phyloP scores from a whole-genome alignment of 2,888 invertebrate species.

The Oscheius sp. region DNA sequence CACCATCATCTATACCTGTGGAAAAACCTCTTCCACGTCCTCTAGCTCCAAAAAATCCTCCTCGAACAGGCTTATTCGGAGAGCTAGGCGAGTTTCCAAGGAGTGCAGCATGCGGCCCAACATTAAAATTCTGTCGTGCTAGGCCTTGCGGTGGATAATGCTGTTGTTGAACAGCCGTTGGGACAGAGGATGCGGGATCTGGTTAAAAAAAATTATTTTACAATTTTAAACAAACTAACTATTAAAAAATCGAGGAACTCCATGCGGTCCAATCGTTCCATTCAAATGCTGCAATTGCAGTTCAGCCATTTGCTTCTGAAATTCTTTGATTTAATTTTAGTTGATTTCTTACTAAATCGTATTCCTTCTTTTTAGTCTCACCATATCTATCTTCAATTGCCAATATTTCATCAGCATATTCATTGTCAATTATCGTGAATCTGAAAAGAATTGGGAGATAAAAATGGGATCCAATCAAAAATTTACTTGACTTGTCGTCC shows the following conservation, averaged over 20 bases:
- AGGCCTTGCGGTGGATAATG: no score
- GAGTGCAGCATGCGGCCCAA: no score
- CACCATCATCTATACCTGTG: neutral
- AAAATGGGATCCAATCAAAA: neutral
- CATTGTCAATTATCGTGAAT: conserved; percentile 38
- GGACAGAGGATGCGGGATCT: conserved; percentile 8
- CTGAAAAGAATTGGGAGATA: neutral
- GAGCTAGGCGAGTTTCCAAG: no score
- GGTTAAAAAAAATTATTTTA: neutral
- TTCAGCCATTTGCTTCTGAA: conserved; percentile 26
- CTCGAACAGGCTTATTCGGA: conserved; percentile 25
- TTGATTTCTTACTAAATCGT: conserved; percentile 31
- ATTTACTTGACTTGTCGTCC: conserved; percentile 37
- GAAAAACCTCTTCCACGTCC: conserved; percentile 7
- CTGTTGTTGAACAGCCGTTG: conserved; percentile 5
- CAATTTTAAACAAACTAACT: neutral
- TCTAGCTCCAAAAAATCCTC: conserved; percentile 3
- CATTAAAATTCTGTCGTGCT: no score
- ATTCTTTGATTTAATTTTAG: no score
- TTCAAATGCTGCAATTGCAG: conserved; percentile 30
- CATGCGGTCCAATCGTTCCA: conserved; percentile 10
- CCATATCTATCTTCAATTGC: conserved; percentile 50
- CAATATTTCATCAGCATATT: conserved; percentile 44
- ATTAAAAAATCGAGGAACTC: conserved; percentile 20
- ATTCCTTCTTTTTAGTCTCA: conserved; percentile 33